These are phyloP conservation scores for Parasteatoda lunata DNA, from an alignment of 2,888 invertebrate genomes.

Conservation along the genomic window DNA sequence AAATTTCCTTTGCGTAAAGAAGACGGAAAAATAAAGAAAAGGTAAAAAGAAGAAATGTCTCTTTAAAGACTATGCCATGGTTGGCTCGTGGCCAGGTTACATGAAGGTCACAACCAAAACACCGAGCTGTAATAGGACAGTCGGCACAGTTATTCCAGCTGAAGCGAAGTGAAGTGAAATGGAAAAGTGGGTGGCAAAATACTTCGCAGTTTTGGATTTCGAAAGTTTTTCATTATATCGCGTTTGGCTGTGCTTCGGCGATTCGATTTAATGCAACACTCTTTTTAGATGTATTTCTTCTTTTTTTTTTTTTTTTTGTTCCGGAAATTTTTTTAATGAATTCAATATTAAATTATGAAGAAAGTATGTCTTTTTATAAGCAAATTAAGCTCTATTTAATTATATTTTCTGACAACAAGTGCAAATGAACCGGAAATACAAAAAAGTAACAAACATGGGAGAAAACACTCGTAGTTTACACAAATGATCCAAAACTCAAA, in stretches of 20 bases:
- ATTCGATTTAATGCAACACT: constrained; percentile 42
- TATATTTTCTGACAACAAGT: no score
- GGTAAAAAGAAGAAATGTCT: constrained; percentile 43
- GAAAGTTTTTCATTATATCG: constrained; percentile 50
- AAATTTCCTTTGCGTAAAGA: constrained; percentile 60
- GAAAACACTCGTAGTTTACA: no score
- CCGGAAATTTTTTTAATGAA: neutral
- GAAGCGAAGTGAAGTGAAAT: constrained; percentile 61
- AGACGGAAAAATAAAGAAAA: constrained; percentile 57
- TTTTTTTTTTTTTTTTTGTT: constrained; percentile 8
- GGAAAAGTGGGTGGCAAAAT: constrained; percentile 68
- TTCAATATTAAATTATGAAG: no score
- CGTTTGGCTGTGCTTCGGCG: constrained; percentile 54
- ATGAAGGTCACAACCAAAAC: constrained; percentile 60
- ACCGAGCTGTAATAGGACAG: constrained; percentile 50
- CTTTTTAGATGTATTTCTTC: neutral
- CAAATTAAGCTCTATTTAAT: no score
- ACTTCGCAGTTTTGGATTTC: constrained; percentile 61
- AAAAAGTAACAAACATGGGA: no score
- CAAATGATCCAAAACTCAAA: no score
- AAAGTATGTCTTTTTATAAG: no score
- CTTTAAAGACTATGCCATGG: constrained; percentile 54
- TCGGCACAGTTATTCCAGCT: constrained; percentile 58
- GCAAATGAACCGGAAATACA: no score
- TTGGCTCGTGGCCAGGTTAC: constrained; percentile 66